Evolutionary conservation across 2,113 vertebrate genomes (phyloP), one percentile per base, ranked within the genome.

Genomic region (Leptocoma aspasia): DNA sequence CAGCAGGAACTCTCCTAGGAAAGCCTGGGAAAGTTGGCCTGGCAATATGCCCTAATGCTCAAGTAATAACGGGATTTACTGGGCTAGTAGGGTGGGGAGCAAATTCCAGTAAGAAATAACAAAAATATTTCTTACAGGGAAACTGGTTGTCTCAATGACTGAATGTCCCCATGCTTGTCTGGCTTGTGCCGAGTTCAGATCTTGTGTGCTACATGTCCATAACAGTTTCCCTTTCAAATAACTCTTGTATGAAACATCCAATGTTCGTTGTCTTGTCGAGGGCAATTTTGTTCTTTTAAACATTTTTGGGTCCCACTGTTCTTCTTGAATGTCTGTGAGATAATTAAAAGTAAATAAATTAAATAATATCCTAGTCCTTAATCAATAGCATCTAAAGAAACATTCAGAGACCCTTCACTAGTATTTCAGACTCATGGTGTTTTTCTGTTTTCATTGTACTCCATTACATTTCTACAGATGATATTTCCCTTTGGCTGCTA

Each of bases 11-110:
- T 75, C 41, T 64, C 22, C 56, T 66, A 75, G 57, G 64, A 95
- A 95, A 94, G 81, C 77, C 73, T 96, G 95, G 81, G 96, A 96
- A 96, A 94, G 37, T 42, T 79, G 77, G 72, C 53, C 84, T 97
- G 95, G 92, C 86, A 89, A 14, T 41, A 17, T 79, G 80, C 91
- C 94, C 60, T 72, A n/a, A 64, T 82, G 37, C 41, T 92, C 83
- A 81, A 89, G 61, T 64, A 96, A 75, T 89, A 93, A 71, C 0
- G 44, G 72, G 64, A 90, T 95, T 82, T 92, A 14, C 42, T 69
- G 49, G 90, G 26, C 35, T 95, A 28, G 27, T 54, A 41, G 65
- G 49, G 57, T 64, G 28, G 35, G 64, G 56, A 92, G 20, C 1
- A 73, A 92, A 89, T 95, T 94, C 94, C 95, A 56, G 68, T 73